Percentiles rank a stretch among this genome's conserved stretches.
phyloP scores from a whole-genome alignment of 2,888 invertebrate species.

The Andrena flavipes region DNA sequence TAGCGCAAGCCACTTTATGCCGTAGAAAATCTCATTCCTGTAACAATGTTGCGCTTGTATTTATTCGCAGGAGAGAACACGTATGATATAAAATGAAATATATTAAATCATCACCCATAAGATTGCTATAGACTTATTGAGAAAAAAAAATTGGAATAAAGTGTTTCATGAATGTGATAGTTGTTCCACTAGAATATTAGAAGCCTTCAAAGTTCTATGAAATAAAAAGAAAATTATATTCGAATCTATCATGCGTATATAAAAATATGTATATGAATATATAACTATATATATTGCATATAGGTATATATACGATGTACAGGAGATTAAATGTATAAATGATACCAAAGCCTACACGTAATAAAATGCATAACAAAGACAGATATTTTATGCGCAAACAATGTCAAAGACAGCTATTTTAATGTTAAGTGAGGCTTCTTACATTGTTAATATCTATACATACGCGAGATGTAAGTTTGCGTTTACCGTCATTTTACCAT shows the following conservation, averaged over 20 bases:
- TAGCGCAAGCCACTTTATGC: constrained; percentile 28
- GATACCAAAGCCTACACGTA: constrained; percentile 78
- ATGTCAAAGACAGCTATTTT: constrained; percentile 77
- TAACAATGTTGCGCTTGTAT: constrained; percentile 49
- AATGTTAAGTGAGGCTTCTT: constrained; percentile 76
- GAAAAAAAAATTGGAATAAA: constrained; percentile 33
- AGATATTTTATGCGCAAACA: constrained; percentile 73
- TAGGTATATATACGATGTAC: constrained; percentile 58
- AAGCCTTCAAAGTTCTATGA: constrained; percentile 77
- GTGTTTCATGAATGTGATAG: constrained; percentile 82
- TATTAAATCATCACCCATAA: constrained; percentile 41
- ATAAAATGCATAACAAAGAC: constrained; percentile 73
- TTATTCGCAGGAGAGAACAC: constrained; percentile 28
- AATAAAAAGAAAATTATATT: constrained; percentile 61
- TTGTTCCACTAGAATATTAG: constrained; percentile 79
- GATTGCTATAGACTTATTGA: constrained; percentile 43
- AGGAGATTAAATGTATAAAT: constrained; percentile 70
- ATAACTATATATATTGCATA: constrained; percentile 25
- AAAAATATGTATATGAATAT: not conserved
- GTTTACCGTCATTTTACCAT: constrained; percentile 71
- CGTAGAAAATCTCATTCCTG: constrained; percentile 55
- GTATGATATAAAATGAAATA: constrained; percentile 28
- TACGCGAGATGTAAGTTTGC: constrained; percentile 72
- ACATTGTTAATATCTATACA: constrained; percentile 76
- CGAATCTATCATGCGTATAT: constrained; percentile 29